These are phyloP conservation scores for Clupea harengus DNA, from an alignment of 2,113 vertebrate species.

Conservation along the genomic window DNA sequence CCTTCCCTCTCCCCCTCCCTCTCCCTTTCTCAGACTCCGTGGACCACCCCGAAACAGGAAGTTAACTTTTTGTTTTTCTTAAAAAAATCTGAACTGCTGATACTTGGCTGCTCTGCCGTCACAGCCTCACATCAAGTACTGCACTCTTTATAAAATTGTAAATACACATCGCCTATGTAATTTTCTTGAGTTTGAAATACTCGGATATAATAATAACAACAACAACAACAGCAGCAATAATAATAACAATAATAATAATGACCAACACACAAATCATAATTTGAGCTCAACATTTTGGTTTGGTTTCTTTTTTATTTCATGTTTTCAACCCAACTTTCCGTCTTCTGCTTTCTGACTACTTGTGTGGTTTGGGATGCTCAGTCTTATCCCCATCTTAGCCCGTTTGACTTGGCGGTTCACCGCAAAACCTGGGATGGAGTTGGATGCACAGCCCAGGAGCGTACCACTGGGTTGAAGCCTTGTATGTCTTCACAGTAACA, in stretches of 20 bases:
- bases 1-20: slow-evolving; percentile 51
- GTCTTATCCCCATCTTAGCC: slow-evolving; percentile 49
- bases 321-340: neutral
- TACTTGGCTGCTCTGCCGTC: slow-evolving; percentile 34
- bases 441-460: neutral
- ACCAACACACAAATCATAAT: neutral
- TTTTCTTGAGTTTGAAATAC: neutral
- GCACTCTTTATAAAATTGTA: neutral
- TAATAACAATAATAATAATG: neutral
- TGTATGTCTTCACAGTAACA: neutral
- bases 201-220: neutral
- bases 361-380: slow-evolving; percentile 51
- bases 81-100: slow-evolving; percentile 56
- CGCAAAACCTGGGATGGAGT: slow-evolving; percentile 53
- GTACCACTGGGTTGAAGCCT: neutral
- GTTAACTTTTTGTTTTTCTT: slow-evolving; percentile 81
- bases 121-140: neutral
- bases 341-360: slow-evolving; percentile 12
- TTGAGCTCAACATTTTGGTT: neutral
- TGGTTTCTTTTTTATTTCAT: neutral
- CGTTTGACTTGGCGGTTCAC: slow-evolving; percentile 31
- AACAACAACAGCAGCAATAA: neutral
- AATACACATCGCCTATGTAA: neutral
- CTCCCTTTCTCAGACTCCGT: slow-evolving; percentile 70
- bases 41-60: slow-evolving; percentile 86